Percentiles rank a stretch among this genome's conserved stretches.
Conservation (phyloP, 1,140 invertebrate species). For the Ectropis grisescens region DNA sequence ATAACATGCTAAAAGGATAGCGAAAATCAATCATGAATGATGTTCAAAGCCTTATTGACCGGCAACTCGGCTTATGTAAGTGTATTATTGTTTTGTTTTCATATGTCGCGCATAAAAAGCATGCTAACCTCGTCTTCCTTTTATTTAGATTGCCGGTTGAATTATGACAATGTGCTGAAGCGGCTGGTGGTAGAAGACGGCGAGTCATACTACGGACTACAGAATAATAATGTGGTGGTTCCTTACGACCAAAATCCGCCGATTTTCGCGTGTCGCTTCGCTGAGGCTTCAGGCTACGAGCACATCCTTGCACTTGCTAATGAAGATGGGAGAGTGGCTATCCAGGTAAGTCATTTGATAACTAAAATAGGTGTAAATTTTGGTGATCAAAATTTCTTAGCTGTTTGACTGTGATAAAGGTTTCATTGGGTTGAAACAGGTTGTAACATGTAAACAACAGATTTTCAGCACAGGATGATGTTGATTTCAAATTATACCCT, state of each 20-base stretch:
- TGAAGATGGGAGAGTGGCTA: slow-evolving; percentile 83
- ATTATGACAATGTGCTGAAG: slow-evolving; percentile 61
- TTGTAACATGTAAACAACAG: too few species aligned
- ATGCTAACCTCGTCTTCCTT: slow-evolving; percentile 4
- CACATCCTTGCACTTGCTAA: slow-evolving; percentile 85
- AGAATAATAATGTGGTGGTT: slow-evolving; percentile 40
- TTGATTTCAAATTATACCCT: too few species aligned
- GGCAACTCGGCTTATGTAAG: slow-evolving; percentile 62
- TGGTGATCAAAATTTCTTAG: too few species aligned
- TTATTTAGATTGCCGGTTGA: slow-evolving; percentile 54
- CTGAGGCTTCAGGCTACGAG: slow-evolving; percentile 72
- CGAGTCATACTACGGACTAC: slow-evolving; percentile 71
- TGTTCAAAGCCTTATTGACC: slow-evolving; percentile 56
- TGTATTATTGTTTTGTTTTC: slow-evolving; percentile 6
- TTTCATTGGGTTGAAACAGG: too few species aligned
- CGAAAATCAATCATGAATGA: too few species aligned
- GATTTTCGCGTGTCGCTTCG: slow-evolving; percentile 77
- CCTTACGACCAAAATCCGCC: slow-evolving; percentile 71
- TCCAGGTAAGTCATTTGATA: slow-evolving; percentile 74
- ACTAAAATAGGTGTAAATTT: too few species aligned
- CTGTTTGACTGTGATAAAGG: too few species aligned
- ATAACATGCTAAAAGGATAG: too few species aligned
- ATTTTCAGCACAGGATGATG: too few species aligned
- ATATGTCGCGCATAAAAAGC: background rate
- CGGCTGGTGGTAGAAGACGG: slow-evolving; percentile 55